phyloP scores from a whole-genome alignment of 37 sponge, comb jelly and placozoan species.

The Diacarnus erythraeanus region DNA sequence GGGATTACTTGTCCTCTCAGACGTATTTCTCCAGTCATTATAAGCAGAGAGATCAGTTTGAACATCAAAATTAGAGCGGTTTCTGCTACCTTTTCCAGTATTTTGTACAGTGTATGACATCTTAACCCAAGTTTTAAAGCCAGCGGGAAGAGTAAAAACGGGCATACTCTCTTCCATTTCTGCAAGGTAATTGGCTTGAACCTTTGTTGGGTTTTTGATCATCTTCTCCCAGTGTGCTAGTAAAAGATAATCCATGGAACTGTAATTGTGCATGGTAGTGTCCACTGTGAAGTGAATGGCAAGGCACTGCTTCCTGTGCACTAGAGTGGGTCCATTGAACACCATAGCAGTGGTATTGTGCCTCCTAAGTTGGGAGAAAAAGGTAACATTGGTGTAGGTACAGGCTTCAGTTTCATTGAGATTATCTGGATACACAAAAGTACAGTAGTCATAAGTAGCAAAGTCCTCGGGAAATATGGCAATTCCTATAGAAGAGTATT shows the following conservation, averaged over 20 bases:
- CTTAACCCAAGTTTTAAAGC: slow-evolving; percentile 51
- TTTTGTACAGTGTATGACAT: slow-evolving; percentile 25
- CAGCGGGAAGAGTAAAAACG: slow-evolving; percentile 35
- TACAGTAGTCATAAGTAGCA: slow-evolving; percentile 25
- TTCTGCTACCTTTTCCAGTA: background rate
- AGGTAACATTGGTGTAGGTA: slow-evolving; percentile 24
- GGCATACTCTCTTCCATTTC: slow-evolving; percentile 2
- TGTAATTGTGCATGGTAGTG: slow-evolving; percentile 34
- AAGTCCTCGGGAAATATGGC: slow-evolving; percentile 36
- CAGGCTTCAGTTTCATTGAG: background rate
- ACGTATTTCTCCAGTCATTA: slow-evolving; percentile 14
- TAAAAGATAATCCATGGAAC: slow-evolving; percentile 42
- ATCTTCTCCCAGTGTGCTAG: slow-evolving; percentile 21
- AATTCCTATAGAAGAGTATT: slow-evolving; percentile 40
- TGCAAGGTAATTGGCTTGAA: slow-evolving; percentile 10
- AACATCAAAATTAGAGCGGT: slow-evolving; percentile 15
- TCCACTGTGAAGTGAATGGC: slow-evolving; percentile 31
- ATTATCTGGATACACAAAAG: slow-evolving; percentile 49
- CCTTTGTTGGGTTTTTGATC: background rate
- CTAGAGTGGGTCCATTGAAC: slow-evolving; percentile 48
- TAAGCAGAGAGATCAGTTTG: slow-evolving; percentile 15
- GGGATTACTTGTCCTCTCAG: slow-evolving; percentile 6
- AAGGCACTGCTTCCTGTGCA: slow-evolving; percentile 37
- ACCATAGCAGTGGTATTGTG: slow-evolving; percentile 41
- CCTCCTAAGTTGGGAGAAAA: slow-evolving; percentile 10